Evolutionary conservation across 2,797 vertebrate genomes (phyloP), one percentile per base, ranked within the genome.

Genomic region (Triplophysa yarkandensis): DNA sequence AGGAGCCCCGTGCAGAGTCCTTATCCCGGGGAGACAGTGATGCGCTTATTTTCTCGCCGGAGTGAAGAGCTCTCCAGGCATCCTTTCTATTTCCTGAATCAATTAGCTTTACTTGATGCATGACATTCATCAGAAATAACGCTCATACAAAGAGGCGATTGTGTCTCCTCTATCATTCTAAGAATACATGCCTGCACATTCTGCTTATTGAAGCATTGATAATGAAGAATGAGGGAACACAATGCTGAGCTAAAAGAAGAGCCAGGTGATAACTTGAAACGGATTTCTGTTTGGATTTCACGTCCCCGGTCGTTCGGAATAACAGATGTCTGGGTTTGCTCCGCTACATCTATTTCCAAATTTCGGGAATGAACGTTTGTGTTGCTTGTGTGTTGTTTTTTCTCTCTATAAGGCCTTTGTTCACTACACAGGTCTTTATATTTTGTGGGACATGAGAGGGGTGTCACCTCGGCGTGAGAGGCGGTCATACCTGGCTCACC

Each of bases 401-500:
- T 58, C 67, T 64, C 73, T 48, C 44, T 74, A 28, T 68, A 71
- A 72, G 41, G 55, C 6, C 52, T 61, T 54, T 68, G 43, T 25
- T 73, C 68, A 30, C 57, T 54, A 46, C 70, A 25, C 63, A 63
- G 55, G 46, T 65, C 43, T 34, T 43, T 52, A 96, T 94, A 94
- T 95, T 90, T 93, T 87, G 91, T 87, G 88, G 93, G 89, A 79
- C 93, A 95, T 88, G 93, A 93, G 88, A 91, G 89, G 89, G 91
- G 93, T 84, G 92, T 93, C 86, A 95, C 90, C 90, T 93, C 91
- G 91, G 90, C 91, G 83, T 92, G 94, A 91, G 91, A 82, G 87
- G 92, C 77, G 82, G 92, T 91, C 91, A 94, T 94, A 91, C 93
- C 93, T 90, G 91, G 94, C 84, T 98, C 95, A 82, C 87, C 91